phyloP scores from a whole-genome alignment of 2,888 invertebrate species.

The Pycnomerus fuliginosus region DNA sequence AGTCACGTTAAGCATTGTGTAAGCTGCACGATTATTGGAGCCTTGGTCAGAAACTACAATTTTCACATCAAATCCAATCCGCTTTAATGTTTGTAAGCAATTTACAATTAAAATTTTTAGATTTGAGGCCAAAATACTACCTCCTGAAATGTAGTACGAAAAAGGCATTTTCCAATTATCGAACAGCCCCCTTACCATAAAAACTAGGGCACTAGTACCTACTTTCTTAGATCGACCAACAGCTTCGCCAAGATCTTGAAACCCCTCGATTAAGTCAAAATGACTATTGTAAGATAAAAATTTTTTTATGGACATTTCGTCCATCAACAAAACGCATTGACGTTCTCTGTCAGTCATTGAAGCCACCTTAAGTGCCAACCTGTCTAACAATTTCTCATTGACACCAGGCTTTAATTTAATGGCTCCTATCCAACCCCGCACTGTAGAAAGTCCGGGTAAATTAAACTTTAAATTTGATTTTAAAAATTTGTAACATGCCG shows the following conservation, averaged over 20 bases:
- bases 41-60: conserved; percentile 2
- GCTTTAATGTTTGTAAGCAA: not conserved
- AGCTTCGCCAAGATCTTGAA: conserved; percentile 4
- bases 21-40: conserved; percentile 3
- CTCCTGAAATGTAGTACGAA: conserved; percentile 2
- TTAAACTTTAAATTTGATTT: not conserved
- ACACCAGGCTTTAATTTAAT: not conserved
- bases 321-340: not conserved
- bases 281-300: not conserved
- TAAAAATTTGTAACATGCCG: not conserved
- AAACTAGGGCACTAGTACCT: conserved; percentile 1
- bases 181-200: conserved; percentile 6
- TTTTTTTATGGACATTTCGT: not conserved
- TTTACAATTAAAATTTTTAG: not conserved
- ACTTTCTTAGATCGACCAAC: not conserved
- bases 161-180: conserved; percentile 6
- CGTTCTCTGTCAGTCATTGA: not conserved
- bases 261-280: not conserved
- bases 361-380: not conserved
- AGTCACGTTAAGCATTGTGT: not conserved
- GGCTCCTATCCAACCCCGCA: not conserved
- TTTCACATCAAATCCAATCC: not conserved
- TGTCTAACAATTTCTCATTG: not conserved
- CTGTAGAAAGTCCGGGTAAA: not conserved
- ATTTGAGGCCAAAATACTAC: not conserved